phyloP scores from a whole-genome alignment of 2,888 invertebrate genomes.

The Pycnomerus fuliginosus region DNA sequence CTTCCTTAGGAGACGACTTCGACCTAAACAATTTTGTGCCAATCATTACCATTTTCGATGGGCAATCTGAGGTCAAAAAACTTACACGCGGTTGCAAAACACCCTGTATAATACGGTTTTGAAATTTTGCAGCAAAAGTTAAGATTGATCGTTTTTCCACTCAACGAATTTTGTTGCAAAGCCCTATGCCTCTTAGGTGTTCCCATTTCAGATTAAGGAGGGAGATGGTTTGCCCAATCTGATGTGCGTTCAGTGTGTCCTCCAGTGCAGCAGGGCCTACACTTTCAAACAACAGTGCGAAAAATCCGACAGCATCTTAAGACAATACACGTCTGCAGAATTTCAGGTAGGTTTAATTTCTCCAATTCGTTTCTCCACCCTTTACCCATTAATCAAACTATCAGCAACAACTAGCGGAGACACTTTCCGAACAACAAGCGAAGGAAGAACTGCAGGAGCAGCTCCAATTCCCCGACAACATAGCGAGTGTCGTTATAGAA shows the following conservation, averaged over 20 bases:
- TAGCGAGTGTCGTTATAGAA: constrained; percentile 41
- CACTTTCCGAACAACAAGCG: constrained; percentile 29
- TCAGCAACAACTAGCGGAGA: constrained; percentile 43
- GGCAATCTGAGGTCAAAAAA: no score
- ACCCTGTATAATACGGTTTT: neutral
- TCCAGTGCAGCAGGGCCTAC: constrained; percentile 56
- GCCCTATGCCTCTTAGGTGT: neutral
- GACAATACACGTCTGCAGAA: constrained; percentile 49
- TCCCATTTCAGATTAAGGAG: constrained; percentile 46
- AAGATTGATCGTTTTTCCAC: constrained; percentile 3
- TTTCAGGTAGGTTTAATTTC: constrained; percentile 47
- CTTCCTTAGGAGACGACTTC: no score
- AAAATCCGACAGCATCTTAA: constrained; percentile 52
- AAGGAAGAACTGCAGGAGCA: constrained; percentile 47
- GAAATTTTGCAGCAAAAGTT: neutral
- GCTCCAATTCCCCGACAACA: constrained; percentile 42
- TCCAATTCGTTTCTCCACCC: no score
- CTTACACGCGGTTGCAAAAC: no score
- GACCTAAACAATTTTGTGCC: no score
- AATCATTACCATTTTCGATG: no score
- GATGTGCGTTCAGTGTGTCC: constrained; percentile 57
- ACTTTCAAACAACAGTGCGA: constrained; percentile 56
- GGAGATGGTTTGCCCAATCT: constrained; percentile 54
- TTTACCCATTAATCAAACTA: constrained; percentile 6
- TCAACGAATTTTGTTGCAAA: neutral